Conservation (phyloP, 2,888 invertebrate genomes). For the Peribatodes rhomboidaria region DNA sequence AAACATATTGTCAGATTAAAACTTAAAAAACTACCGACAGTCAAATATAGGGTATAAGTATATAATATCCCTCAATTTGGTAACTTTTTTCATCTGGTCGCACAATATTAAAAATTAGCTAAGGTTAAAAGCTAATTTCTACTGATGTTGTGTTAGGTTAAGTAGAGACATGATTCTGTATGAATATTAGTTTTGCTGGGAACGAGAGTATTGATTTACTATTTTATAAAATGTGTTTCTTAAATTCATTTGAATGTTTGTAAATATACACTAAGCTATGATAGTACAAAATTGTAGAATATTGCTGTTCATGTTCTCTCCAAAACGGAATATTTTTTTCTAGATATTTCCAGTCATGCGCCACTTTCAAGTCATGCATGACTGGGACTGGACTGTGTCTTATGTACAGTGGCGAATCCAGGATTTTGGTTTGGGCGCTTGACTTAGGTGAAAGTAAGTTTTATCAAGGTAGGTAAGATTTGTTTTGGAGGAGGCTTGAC, state of each 20-base stretch:
- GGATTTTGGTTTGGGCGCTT: too few species aligned
- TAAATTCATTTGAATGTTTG: too few species aligned
- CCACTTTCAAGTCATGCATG: neutral
- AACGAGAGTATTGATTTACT: neutral
- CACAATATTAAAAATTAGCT: neutral
- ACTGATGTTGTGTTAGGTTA: neutral
- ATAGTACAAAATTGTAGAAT: neutral
- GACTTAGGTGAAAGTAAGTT: too few species aligned
- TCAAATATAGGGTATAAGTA: too few species aligned
- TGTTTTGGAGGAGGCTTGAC: too few species aligned
- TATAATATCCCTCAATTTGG: neutral
- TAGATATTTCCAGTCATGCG: neutral
- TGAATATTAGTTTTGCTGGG: neutral
- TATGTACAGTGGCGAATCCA: too few species aligned
- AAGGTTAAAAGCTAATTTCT: slow-evolving; percentile 12
- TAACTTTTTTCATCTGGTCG: neutral
- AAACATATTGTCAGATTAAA: too few species aligned
- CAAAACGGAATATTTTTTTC: neutral
- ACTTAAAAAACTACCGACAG: too few species aligned
- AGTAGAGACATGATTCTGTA: neutral
- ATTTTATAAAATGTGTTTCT: too few species aligned
- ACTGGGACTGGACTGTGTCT: neutral
- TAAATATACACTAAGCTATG: neutral
- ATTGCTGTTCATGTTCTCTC: neutral
- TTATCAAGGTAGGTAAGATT: too few species aligned